phyloP scores from a whole-genome alignment of 2,888 invertebrate genomes.

The Achlya flavicornis region DNA sequence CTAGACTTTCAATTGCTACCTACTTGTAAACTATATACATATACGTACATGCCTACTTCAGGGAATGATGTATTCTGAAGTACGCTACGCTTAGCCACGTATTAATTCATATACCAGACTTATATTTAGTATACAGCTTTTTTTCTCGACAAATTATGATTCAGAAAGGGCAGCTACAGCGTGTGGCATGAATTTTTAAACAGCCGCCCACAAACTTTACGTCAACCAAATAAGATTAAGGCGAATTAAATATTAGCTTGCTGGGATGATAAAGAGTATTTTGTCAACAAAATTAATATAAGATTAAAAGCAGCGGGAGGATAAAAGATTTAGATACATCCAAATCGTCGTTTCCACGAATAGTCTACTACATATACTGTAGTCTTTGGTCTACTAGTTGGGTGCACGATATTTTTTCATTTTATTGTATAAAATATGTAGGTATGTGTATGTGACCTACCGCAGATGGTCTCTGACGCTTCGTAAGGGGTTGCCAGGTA shows the following conservation, averaged over 20 bases:
- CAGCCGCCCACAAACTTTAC: neutral
- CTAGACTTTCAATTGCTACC: neutral
- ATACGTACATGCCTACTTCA: neutral
- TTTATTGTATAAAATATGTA: no score
- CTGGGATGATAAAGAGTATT: neutral
- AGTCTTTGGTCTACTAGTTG: no score
- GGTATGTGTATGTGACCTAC: no score
- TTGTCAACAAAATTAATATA: no score
- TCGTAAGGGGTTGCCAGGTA: no score
- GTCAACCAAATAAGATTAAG: neutral
- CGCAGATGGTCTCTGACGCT: no score
- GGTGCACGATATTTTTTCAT: no score
- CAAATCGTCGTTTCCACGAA: no score
- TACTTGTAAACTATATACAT: neutral
- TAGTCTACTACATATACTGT: no score
- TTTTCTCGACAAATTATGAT: neutral
- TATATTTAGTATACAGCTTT: neutral
- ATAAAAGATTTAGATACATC: no score
- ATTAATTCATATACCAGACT: neutral
- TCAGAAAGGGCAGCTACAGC: neutral
- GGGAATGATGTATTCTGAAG: neutral
- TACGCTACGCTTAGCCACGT: neutral
- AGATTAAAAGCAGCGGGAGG: no score
- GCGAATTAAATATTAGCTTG: neutral
- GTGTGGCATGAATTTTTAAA: constrained; percentile 2